These are phyloP conservation scores for Selene dorsalis DNA, from an alignment of 2,797 vertebrate genomes.

Conservation along the genomic window DNA sequence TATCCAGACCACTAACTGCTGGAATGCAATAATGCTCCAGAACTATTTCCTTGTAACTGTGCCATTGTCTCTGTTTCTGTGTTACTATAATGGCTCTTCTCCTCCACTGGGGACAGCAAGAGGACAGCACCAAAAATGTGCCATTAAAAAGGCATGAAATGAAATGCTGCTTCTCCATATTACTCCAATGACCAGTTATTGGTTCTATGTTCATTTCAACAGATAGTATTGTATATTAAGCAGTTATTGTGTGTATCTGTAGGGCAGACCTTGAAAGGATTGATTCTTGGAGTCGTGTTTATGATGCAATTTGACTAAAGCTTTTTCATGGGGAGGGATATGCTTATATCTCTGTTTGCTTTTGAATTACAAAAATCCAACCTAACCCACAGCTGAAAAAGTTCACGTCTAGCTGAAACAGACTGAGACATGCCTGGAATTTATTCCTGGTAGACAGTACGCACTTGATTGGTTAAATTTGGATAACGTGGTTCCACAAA, in stretches of 20 bases:
- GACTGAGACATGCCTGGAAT: background rate
- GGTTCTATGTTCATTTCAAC: slow-evolving; percentile 41
- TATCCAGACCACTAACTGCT: slow-evolving; percentile 77
- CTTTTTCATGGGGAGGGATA: background rate
- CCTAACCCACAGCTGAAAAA: background rate
- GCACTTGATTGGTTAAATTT: slow-evolving; percentile 5
- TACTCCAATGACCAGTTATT: slow-evolving; percentile 44
- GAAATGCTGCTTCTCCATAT: slow-evolving; percentile 68
- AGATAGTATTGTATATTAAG: slow-evolving; percentile 8
- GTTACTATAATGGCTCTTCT: slow-evolving; percentile 66
- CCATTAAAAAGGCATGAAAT: slow-evolving; percentile 75
- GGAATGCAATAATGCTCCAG: slow-evolving; percentile 67
- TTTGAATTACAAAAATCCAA: background rate
- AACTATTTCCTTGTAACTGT: slow-evolving; percentile 60
- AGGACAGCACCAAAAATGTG: slow-evolving; percentile 57
- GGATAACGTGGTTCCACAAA: background rate
- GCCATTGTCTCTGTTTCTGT: slow-evolving; percentile 59
- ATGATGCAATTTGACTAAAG: background rate
- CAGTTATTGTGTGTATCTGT: background rate
- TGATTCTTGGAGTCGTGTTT: background rate
- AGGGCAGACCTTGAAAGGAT: slow-evolving; percentile 10
- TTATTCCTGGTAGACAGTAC: background rate
- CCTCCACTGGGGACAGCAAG: slow-evolving; percentile 48
- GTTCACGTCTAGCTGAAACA: background rate
- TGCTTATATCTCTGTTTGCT: background rate